Conservation (phyloP, 2,797 vertebrate species). For the Pristis pectinata region DNA sequence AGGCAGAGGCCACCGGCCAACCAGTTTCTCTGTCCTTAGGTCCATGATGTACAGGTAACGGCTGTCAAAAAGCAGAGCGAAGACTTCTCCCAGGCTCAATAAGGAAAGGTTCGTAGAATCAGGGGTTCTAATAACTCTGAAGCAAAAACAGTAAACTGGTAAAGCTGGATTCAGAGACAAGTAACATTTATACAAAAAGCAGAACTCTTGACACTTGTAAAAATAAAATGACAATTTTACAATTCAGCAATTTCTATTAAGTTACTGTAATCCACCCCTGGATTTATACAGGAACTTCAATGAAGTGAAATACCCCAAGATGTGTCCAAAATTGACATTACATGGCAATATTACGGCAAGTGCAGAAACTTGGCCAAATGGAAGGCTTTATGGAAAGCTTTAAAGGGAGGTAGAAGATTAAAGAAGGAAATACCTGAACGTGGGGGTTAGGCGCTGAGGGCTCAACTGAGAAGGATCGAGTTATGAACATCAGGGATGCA, state of each 20-base stretch:
- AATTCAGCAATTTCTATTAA: background rate
- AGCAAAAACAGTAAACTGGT: conserved; percentile 44
- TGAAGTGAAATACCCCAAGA: background rate
- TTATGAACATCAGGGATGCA: background rate
- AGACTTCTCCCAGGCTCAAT: conserved; percentile 88
- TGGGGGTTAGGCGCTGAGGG: background rate
- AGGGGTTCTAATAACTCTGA: conserved; percentile 88
- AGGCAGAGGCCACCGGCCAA: conserved; percentile 91
- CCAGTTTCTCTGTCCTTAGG: conserved; percentile 85
- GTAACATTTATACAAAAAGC: background rate
- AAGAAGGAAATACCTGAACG: background rate
- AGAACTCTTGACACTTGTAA: too few species aligned
- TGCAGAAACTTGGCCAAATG: background rate
- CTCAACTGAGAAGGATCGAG: background rate
- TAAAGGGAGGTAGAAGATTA: background rate
- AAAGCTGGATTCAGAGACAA: background rate
- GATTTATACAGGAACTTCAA: background rate
- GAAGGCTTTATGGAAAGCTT: background rate
- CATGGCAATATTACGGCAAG: background rate
- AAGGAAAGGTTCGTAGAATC: conserved; percentile 84
- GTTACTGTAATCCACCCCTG: background rate
- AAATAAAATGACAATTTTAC: background rate
- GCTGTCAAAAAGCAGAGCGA: conserved; percentile 93
- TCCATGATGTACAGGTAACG: conserved; percentile 95
- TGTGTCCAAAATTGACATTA: background rate